phyloP scores from a whole-genome alignment of 1,140 invertebrate genomes.

The Monomorium pharaonis region DNA sequence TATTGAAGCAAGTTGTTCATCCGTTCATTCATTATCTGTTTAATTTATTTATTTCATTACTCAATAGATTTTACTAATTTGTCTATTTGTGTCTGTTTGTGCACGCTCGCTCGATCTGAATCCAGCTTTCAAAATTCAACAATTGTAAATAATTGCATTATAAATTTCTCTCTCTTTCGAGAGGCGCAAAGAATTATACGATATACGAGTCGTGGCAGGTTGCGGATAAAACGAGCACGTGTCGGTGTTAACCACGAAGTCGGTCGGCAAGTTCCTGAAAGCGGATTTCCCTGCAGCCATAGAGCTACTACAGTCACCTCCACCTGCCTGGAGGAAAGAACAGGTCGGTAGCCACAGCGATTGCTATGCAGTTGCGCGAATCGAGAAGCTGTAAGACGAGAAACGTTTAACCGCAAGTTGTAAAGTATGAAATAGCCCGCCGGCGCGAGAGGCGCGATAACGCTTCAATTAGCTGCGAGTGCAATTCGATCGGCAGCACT shows the following conservation, averaged over 20 bases:
- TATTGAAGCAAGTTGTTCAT: background rate
- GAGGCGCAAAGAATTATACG: background rate
- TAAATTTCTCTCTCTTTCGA: slow-evolving; percentile 17
- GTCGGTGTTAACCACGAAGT: slow-evolving; percentile 8
- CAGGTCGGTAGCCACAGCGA: background rate
- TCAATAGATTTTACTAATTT: background rate
- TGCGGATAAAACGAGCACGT: background rate
- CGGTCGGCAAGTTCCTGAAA: slow-evolving; percentile 24
- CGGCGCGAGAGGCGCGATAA: slow-evolving; percentile 54
- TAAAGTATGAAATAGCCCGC: slow-evolving; percentile 38
- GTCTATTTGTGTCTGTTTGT: background rate
- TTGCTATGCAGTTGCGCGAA: slow-evolving; percentile 7
- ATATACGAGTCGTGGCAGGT: background rate
- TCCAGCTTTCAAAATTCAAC: background rate
- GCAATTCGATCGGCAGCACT: background rate
- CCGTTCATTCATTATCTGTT: background rate
- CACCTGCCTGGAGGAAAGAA: background rate
- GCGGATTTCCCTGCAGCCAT: slow-evolving; percentile 19
- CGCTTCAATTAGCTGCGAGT: slow-evolving; percentile 58
- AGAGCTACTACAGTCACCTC: background rate
- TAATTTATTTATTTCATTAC: background rate
- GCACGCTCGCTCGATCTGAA: no score
- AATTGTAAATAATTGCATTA: background rate
- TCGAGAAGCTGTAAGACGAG: slow-evolving; percentile 45
- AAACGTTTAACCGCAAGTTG: slow-evolving; percentile 28